A percentile compares a stretch with the other conserved stretches of the same genome.
Evolutionary conservation across 2,888 invertebrate species (phyloP).

Genomic region (Lamellibrachia satsuma): DNA sequence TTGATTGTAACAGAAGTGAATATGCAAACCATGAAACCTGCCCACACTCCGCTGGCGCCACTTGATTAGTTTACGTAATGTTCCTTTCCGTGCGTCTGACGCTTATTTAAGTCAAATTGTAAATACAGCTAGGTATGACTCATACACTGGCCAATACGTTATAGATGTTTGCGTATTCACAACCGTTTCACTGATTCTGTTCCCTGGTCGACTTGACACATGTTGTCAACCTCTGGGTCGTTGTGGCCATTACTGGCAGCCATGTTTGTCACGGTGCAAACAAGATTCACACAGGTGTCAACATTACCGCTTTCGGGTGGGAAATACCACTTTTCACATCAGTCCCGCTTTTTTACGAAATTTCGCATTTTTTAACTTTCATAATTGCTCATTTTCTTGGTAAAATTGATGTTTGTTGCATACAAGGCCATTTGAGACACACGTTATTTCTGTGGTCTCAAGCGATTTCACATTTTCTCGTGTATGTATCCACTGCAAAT

Average conservation of each 20-base stretch:
- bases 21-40: background rate
- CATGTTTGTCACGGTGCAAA: background rate
- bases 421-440: too few species aligned
- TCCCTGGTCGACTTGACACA: background rate
- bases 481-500: too few species aligned
- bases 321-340: too few species aligned
- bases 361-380: too few species aligned
- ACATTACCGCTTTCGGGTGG: too few species aligned
- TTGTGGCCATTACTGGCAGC: background rate
- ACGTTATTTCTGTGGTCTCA: too few species aligned
- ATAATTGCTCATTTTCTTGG: too few species aligned
- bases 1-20: conserved; percentile 12
- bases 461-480: too few species aligned
- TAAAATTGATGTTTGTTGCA: too few species aligned
- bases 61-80: background rate
- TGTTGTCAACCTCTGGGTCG: background rate
- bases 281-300: background rate
- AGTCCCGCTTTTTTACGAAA: too few species aligned
- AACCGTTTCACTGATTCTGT: background rate
- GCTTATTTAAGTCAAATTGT: background rate
- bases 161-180: background rate
- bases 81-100: background rate
- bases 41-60: background rate
- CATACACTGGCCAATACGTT: too few species aligned
- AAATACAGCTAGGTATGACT: background rate